phyloP scores from a whole-genome alignment of 2,888 invertebrate species.

The Urechis unicinctus region DNA sequence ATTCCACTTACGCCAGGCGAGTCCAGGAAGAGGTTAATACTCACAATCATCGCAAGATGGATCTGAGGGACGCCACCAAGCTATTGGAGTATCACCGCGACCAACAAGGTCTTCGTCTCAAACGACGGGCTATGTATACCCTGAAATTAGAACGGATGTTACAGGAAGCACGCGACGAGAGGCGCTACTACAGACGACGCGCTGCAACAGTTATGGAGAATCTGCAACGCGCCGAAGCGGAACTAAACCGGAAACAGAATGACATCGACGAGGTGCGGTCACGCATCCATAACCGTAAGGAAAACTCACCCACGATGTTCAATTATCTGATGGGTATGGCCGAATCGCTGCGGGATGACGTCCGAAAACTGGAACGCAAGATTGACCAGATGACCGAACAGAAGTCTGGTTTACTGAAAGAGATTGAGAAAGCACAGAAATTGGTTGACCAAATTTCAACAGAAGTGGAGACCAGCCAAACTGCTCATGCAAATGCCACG shows the following conservation, averaged over 20 bases:
- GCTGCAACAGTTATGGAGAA: constrained; percentile 2
- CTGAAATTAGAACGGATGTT: constrained; percentile 5
- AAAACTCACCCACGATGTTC: constrained; percentile 7
- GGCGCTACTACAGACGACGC: constrained; percentile 3
- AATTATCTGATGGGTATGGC: constrained; percentile 17
- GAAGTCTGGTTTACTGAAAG: not conserved
- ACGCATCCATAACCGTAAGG: constrained; percentile 1
- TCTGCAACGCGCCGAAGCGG: not conserved
- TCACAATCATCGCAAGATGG: constrained; percentile 22
- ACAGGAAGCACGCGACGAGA: constrained; percentile 6
- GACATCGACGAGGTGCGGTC: constrained; percentile 10
- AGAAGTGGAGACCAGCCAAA: constrained; percentile 16
- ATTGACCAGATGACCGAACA: constrained; percentile 5
- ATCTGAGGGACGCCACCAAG: constrained; percentile 20
- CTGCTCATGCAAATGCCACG: constrained; percentile 18
- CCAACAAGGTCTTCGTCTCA: constrained; percentile 6
- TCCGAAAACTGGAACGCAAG: constrained; percentile 20
- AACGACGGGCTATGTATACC: constrained; percentile 3
- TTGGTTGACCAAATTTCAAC: constrained; percentile 22
- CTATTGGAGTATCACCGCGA: constrained; percentile 9
- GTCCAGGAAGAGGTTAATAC: constrained; percentile 28
- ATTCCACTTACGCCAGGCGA: constrained; percentile 33
- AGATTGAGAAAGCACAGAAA: constrained; percentile 13
- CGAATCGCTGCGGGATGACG: constrained; percentile 26
- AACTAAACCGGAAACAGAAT: constrained; percentile 1